Conservation (phyloP, 2,888 invertebrate species). For the Scaptomyza tumidula region DNA sequence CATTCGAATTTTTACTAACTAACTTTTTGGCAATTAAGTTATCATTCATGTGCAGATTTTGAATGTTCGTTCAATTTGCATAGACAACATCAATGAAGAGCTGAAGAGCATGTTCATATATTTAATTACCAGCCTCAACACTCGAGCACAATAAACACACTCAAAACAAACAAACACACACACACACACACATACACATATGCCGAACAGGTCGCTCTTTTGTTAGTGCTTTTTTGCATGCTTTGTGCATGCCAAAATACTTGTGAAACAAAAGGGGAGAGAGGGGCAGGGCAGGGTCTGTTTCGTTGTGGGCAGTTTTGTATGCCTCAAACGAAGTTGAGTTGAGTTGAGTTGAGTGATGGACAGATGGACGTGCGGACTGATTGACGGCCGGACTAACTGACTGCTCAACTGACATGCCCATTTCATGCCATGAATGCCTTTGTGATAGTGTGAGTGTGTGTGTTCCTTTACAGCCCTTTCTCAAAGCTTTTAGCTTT, state of each 20-base stretch:
- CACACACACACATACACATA: slow-evolving; percentile 6
- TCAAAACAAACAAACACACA: slow-evolving; percentile 11
- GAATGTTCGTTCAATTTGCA: background rate
- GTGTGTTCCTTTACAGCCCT: slow-evolving; percentile 27
- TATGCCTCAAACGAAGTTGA: slow-evolving; percentile 58
- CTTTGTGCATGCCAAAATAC: slow-evolving; percentile 68
- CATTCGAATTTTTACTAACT: too few species aligned
- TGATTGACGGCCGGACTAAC: slow-evolving; percentile 18
- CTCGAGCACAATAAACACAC: slow-evolving; percentile 14
- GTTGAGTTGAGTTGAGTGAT: slow-evolving; percentile 62
- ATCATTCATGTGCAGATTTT: background rate
- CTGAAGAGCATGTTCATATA: slow-evolving; percentile 32
- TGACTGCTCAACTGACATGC: slow-evolving; percentile 52
- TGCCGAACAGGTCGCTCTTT: slow-evolving; percentile 38
- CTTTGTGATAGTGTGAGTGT: slow-evolving; percentile 28
- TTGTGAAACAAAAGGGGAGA: slow-evolving; percentile 48
- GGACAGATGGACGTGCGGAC: slow-evolving; percentile 25
- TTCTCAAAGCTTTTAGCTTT: background rate
- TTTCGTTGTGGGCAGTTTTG: slow-evolving; percentile 57
- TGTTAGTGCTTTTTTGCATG: slow-evolving; percentile 56
- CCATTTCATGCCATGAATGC: slow-evolving; percentile 60
- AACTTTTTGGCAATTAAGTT: background rate
- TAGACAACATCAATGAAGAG: background rate
- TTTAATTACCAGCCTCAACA: slow-evolving; percentile 45
- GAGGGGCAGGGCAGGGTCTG: slow-evolving; percentile 26